These are phyloP conservation scores for Bacillus rossius DNA, from an alignment of 1,140 invertebrate genomes.

Conservation along the genomic window DNA sequence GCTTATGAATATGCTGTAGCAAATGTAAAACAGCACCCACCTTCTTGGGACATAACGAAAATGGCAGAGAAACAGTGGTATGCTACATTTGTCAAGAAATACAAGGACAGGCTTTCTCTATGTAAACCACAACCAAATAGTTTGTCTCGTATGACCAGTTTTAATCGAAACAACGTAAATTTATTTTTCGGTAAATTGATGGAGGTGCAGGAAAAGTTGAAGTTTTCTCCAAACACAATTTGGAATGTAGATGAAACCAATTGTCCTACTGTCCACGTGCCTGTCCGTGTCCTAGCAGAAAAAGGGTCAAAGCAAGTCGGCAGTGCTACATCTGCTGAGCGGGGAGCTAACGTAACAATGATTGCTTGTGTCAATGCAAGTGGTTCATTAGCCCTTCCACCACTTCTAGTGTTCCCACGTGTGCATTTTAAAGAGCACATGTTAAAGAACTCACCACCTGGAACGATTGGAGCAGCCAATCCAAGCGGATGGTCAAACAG, in stretches of 20 bases:
- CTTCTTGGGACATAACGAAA: background rate
- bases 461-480: slow-evolving; percentile 4
- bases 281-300: slow-evolving; percentile 34
- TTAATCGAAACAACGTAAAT: slow-evolving; percentile 41
- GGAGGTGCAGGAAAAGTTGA: slow-evolving; percentile 14
- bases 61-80: background rate
- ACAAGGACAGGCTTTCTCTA: slow-evolving; percentile 35
- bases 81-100: slow-evolving; percentile 23
- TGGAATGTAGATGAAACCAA: slow-evolving; percentile 42
- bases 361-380: slow-evolving; percentile 22
- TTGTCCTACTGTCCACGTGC: slow-evolving; percentile 41
- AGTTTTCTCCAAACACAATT: slow-evolving; percentile 26
- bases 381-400: slow-evolving; percentile 22
- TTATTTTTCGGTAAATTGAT: slow-evolving; percentile 38
- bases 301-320: slow-evolving; percentile 37
- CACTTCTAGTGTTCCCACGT: slow-evolving; percentile 31
- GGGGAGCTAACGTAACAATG: slow-evolving; percentile 39
- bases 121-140: slow-evolving; percentile 40
- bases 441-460: slow-evolving; percentile 11
- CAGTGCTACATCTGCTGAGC: slow-evolving; percentile 35
- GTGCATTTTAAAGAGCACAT: slow-evolving; percentile 8
- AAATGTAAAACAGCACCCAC: background rate
- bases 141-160: slow-evolving; percentile 37
- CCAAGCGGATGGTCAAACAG: slow-evolving; percentile 18
- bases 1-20: background rate